These are phyloP conservation scores for Heptranchias perlo DNA, from an alignment of 2,113 vertebrate genomes.

Conservation along the genomic window DNA sequence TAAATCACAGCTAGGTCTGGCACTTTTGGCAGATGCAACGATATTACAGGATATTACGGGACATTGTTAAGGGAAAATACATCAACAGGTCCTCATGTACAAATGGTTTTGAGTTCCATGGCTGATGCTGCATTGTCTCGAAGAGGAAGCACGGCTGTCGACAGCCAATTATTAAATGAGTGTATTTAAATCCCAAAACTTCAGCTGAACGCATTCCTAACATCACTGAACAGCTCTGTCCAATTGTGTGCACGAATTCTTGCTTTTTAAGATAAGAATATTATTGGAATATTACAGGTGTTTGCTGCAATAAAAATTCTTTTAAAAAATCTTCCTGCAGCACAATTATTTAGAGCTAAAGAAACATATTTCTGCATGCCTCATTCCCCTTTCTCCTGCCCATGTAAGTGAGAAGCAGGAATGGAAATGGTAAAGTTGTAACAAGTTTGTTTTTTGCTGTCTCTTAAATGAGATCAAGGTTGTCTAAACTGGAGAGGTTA, in stretches of 20 bases:
- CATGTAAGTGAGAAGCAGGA: too few species aligned
- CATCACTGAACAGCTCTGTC: background rate
- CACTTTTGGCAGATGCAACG: background rate
- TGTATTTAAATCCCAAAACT: background rate
- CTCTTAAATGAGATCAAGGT: background rate
- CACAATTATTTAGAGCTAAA: background rate
- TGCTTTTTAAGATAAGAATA: background rate
- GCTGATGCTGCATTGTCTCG: constrained; percentile 9
- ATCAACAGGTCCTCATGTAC: background rate
- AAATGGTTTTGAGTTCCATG: background rate
- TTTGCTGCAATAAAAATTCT: background rate
- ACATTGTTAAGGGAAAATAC: background rate
- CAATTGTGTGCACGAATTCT: background rate
- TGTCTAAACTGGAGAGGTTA: background rate
- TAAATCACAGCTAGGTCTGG: background rate
- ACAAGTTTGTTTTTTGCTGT: background rate
- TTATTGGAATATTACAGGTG: background rate
- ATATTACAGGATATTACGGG: constrained; percentile 21
- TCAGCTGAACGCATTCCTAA: background rate
- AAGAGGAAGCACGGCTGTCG: background rate
- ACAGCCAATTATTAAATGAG: background rate
- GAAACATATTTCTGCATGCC: background rate
- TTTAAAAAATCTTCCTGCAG: too few species aligned
- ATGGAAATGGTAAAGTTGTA: background rate
- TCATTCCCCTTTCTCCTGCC: background rate